Conservation (phyloP, 2,797 vertebrate species). For the Potorous gilbertii region DNA sequence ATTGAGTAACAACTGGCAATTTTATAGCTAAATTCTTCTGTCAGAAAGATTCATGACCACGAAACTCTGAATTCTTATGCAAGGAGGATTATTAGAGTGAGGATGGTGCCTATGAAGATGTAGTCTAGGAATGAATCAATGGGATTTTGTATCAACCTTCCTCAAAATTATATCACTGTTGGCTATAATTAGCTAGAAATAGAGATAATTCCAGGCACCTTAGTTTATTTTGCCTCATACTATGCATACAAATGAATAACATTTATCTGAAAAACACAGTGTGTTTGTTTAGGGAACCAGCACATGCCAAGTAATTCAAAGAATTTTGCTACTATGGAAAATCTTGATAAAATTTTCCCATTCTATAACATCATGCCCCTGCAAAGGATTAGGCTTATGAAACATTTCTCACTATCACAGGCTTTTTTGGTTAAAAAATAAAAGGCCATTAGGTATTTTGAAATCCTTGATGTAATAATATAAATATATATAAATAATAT, state of each 20-base stretch:
- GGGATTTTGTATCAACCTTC: neutral
- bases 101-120: neutral
- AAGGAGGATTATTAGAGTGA: neutral
- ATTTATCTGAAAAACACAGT: neutral
- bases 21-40: slow-evolving; percentile 40
- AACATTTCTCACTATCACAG: neutral
- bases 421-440: neutral
- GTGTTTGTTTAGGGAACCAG: neutral
- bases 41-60: slow-evolving; percentile 3
- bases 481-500: too few species aligned
- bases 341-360: neutral
- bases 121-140: neutral
- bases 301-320: neutral
- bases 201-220: neutral
- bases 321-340: neutral
- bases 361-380: neutral
- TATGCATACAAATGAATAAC: neutral
- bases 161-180: neutral
- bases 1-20: neutral
- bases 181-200: neutral
- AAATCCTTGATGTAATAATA: neutral
- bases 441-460: neutral
- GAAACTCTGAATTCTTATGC: neutral
- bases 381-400: too few species aligned
- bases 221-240: neutral